Evolutionary conservation across 1,140 invertebrate genomes (phyloP), one percentile per base, ranked within the genome.

Genomic region (Heterodera schachtii): DNA sequence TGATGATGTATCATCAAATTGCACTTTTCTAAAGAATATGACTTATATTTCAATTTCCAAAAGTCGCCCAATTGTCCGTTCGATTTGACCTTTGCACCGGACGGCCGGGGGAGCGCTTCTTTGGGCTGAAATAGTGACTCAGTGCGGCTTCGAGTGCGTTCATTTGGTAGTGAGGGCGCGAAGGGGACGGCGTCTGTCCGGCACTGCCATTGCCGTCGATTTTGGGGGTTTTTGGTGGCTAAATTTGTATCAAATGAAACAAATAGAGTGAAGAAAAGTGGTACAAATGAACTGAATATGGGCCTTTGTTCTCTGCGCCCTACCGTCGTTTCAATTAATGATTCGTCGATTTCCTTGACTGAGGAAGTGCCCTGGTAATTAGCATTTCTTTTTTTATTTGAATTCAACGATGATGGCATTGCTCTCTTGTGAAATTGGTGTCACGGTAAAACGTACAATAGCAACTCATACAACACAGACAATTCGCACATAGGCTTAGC

Each of bases 51-150:
- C 31, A 31, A 31, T 31, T 31, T 31, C 31, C 31, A 31, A 31
- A 31, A 31, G 1, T 31, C 31, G 31, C 1, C 1, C 31, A 31
- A 31, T 31, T 31, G 31, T 31, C 31, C 31, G 46, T 47, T 49
- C 46, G 21, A 21, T n/a, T n/a, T 41, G n/a, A 43, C 69, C 66
- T 79, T 49, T 79, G 66, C 43, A 43, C 44, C 44, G 21, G 5
- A 16, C 73, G 79, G 21, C 73, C 75, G 49, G 79, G 79, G 19
- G 79, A 80, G 31, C 75, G 60, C 9, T 71, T 80, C 21, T 80
- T 80, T 43, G 79, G 79, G 70, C 79, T 80, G 64, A 80, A 80
- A 76, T 80, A 75, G 21, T 76, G 60, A 46, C 64, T 11, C 64
- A 78, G 21, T 9, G 77, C 77, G 21, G 77, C 31, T 21, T 46